A percentile compares a stretch with the other conserved stretches of the same genome.
phyloP scores from a whole-genome alignment of 2,888 invertebrate species.

The Athalia cordata region DNA sequence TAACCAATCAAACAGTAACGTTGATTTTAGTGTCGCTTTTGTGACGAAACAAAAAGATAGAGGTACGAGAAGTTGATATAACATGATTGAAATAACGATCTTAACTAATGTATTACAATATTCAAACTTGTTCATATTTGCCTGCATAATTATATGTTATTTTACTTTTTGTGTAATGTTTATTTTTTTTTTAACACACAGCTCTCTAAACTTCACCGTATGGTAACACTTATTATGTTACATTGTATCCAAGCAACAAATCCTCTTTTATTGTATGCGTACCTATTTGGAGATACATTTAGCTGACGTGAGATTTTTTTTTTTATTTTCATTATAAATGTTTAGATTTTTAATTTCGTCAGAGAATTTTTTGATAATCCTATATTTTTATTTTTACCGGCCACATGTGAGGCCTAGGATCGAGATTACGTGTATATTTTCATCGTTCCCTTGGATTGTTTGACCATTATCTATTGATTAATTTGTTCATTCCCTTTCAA shows the following conservation, averaged over 20 bases:
- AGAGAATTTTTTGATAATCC: slow-evolving; percentile 22
- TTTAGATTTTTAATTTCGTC: neutral
- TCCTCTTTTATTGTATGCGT: neutral
- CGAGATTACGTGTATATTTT: slow-evolving; percentile 6
- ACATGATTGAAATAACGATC: slow-evolving; percentile 22
- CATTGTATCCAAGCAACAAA: slow-evolving; percentile 6
- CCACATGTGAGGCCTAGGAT: neutral
- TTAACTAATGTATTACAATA: slow-evolving; percentile 18
- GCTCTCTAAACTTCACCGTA: slow-evolving; percentile 23
- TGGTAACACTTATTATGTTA: neutral
- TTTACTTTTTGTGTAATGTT: slow-evolving; percentile 27
- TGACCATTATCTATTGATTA: neutral
- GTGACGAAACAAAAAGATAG: neutral
- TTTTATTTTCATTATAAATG: neutral
- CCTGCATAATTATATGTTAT: slow-evolving; percentile 25
- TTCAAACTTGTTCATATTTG: slow-evolving; percentile 29
- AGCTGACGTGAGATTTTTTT: neutral
- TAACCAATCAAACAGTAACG: slow-evolving; percentile 14
- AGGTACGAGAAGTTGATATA: slow-evolving; percentile 21
- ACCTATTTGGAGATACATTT: slow-evolving; percentile 2
- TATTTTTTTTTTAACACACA: slow-evolving; percentile 24
- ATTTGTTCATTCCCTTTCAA: slow-evolving; percentile 8
- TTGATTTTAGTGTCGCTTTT: slow-evolving; percentile 8
- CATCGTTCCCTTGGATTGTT: slow-evolving; percentile 6
- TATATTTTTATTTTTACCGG: neutral